Evolutionary conservation across 2,797 vertebrate genomes (phyloP).

Genomic region (Catostomus latipinnis): DNA sequence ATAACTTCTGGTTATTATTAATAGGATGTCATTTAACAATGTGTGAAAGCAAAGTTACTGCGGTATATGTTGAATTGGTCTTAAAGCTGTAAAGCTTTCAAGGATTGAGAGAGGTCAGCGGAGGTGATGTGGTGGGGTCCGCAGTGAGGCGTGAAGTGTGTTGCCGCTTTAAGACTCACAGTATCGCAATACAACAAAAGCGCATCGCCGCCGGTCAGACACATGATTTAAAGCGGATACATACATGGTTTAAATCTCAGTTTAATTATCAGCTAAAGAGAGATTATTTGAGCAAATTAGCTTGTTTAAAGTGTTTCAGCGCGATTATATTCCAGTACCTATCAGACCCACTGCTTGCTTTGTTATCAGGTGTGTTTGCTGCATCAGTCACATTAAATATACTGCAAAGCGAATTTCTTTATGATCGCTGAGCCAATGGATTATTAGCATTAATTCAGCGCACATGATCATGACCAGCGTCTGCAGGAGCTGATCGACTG

Average conservation of each 20-base stretch:
- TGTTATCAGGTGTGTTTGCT: conserved; percentile 18
- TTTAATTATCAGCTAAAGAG: neutral
- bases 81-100: conserved; percentile 21
- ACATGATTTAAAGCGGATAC: conserved; percentile 27
- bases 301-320: neutral
- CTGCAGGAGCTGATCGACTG: conserved; percentile 18
- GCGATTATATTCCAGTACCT: neutral
- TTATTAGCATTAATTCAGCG: conserved; percentile 13
- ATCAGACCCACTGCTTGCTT: conserved; percentile 11
- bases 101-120: conserved; percentile 33
- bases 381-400: neutral
- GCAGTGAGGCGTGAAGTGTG: conserved; percentile 33
- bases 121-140: conserved; percentile 26
- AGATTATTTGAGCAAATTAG: neutral
- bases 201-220: conserved; percentile 35
- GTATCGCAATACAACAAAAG: conserved; percentile 49
- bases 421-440: conserved; percentile 2
- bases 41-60: neutral
- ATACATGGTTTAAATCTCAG: conserved; percentile 24
- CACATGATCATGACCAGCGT: conserved; percentile 8
- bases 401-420: neutral
- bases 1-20: neutral
- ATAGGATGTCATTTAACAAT: neutral
- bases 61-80: conserved; percentile 8
- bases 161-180: conserved; percentile 55